phyloP scores from a whole-genome alignment of 1,140 invertebrate species.

The Cydia fagiglandana region DNA sequence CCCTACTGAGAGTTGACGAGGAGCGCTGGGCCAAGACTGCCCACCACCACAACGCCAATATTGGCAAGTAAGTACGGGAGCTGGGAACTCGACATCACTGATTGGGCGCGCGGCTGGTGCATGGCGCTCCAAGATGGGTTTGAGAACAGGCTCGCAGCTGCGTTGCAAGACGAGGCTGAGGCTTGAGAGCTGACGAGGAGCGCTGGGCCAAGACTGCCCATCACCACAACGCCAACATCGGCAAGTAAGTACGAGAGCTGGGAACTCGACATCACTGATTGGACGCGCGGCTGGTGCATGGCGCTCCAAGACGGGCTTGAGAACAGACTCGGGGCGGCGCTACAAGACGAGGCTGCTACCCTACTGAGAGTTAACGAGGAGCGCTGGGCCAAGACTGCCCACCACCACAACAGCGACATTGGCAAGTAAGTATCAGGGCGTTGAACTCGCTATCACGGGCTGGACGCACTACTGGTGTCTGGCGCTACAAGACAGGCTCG shows the following conservation, averaged over 20 bases:
- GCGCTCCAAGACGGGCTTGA: constrained; percentile 56
- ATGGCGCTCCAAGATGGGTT: constrained; percentile 46
- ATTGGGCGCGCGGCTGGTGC: constrained; percentile 48
- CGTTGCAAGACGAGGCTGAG: constrained; percentile 56
- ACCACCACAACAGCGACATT: constrained; percentile 19
- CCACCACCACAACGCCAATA: constrained; percentile 26
- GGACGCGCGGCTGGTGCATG: constrained; percentile 66
- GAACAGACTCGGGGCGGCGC: constrained; percentile 48
- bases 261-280: constrained; percentile 63
- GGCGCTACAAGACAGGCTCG: constrained; percentile 53
- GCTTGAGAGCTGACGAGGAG: constrained; percentile 43
- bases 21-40: constrained; percentile 41
- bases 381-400: constrained; percentile 40
- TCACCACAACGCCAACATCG: constrained; percentile 23
- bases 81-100: no score
- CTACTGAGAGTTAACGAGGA: constrained; percentile 44
- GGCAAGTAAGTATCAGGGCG: constrained; percentile 42
- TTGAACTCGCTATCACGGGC: constrained; percentile 46
- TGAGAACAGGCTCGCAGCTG: constrained; percentile 41
- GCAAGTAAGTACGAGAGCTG: constrained; percentile 51
- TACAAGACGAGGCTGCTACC: constrained; percentile 51
- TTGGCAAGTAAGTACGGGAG: constrained; percentile 42
- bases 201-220: constrained; percentile 41
- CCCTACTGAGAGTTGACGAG: constrained; percentile 45
- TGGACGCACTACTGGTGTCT: constrained; percentile 66